A percentile compares a stretch with the other conserved stretches of the same genome.
phyloP scores from a whole-genome alignment of 2,113 vertebrate species.

The Peromyscus maniculatus region DNA sequence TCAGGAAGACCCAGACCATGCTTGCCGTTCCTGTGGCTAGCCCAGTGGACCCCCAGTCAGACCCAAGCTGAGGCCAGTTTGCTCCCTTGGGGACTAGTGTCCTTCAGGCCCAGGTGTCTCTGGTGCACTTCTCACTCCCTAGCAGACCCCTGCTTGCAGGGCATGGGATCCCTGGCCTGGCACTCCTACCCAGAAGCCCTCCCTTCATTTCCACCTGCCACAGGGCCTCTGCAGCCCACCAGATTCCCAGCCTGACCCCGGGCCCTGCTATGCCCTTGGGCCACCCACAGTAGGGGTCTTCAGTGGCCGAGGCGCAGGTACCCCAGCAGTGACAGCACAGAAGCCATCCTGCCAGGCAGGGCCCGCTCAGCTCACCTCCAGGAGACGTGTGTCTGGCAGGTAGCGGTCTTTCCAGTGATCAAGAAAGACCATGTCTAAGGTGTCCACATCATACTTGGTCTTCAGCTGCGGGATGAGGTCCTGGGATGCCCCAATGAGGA shows the following conservation, averaged over 20 bases:
- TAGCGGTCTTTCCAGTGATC: constrained; percentile 97
- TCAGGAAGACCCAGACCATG: not conserved
- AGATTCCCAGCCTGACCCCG: not conserved
- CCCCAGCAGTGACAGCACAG: not conserved
- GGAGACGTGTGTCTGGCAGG: constrained; percentile 89
- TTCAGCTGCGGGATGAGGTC: constrained; percentile 94
- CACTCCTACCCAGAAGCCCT: not conserved
- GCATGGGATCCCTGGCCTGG: not conserved
- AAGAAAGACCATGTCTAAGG: constrained; percentile 95
- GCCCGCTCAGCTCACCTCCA: constrained; percentile 91
- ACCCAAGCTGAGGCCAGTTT: accelerated
- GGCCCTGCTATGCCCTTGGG: not conserved
- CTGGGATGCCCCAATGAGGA: constrained; percentile 91
- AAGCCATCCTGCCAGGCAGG: not conserved
- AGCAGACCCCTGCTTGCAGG: not conserved
- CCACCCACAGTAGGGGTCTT: not conserved
- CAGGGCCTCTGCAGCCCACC: too few relatives aligned
- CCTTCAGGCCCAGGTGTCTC: not conserved
- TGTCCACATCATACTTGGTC: constrained; percentile 91
- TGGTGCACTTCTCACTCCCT: not conserved
- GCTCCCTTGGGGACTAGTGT: not conserved
- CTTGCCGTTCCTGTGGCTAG: not conserved
- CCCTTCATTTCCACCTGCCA: not conserved
- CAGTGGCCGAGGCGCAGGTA: not conserved
- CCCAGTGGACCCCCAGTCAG: not conserved